Conservation (phyloP, 2,888 invertebrate species). For the Clostera curtula region DNA sequence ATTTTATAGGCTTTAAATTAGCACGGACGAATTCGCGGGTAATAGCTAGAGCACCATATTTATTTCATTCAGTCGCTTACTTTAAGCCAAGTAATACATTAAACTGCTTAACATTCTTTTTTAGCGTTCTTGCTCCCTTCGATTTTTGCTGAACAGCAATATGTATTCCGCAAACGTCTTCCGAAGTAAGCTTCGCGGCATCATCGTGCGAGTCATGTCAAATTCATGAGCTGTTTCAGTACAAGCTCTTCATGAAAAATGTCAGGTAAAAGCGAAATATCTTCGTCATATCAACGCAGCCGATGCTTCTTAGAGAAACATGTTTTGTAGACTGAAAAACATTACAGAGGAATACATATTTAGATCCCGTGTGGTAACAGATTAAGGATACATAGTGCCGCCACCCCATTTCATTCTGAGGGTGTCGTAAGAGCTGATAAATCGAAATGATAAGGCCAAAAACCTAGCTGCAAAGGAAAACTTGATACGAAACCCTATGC, state of each 20-base stretch:
- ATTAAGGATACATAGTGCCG: too few species aligned
- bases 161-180: constrained; percentile 27
- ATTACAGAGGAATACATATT: too few species aligned
- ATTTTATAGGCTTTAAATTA: too few species aligned
- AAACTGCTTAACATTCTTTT: constrained; percentile 23
- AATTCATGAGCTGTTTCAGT: constrained; percentile 36
- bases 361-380: too few species aligned
- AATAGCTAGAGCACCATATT: too few species aligned
- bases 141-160: constrained; percentile 27
- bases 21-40: too few species aligned
- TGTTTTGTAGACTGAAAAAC: constrained; percentile 19
- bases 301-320: constrained; percentile 11
- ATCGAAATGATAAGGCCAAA: too few species aligned
- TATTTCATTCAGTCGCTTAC: too few species aligned
- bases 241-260: constrained; percentile 27
- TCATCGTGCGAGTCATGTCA: constrained; percentile 28
- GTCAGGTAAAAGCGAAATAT: constrained; percentile 23
- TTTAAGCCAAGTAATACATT: constrained; percentile 19
- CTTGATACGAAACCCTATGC: too few species aligned
- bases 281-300: constrained; percentile 19
- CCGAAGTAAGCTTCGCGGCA: constrained; percentile 30
- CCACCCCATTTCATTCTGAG: too few species aligned
- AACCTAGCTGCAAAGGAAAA: too few species aligned
- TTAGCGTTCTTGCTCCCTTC: constrained; percentile 19
- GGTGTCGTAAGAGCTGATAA: too few species aligned